phyloP scores from a whole-genome alignment of 2,113 vertebrate genomes.

The Dendropsophus ebraccatus region DNA sequence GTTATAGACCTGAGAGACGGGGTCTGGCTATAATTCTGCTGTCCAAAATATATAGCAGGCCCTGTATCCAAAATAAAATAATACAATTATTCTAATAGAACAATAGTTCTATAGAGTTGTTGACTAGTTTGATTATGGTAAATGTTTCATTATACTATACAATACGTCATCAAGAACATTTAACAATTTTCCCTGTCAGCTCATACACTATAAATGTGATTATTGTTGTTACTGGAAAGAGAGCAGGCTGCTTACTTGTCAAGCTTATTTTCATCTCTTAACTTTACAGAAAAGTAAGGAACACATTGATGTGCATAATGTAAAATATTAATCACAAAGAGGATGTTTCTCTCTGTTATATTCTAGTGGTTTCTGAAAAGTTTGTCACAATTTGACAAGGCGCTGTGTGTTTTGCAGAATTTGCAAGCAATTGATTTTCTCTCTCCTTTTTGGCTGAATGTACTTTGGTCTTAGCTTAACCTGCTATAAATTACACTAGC shows the following conservation, averaged over 20 bases:
- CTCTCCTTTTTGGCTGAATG: constrained; percentile 58
- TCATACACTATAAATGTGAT: constrained; percentile 12
- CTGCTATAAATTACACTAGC: constrained; percentile 67
- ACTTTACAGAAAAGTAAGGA: constrained; percentile 8
- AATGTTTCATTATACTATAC: background rate
- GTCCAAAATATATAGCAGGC: too few relatives aligned
- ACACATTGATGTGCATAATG: constrained; percentile 25
- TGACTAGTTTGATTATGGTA: background rate
- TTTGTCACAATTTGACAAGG: constrained; percentile 35
- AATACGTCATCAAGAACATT: background rate
- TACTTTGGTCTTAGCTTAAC: constrained; percentile 57
- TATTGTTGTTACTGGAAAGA: constrained; percentile 15
- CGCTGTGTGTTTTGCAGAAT: constrained; percentile 52
- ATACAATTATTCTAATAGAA: too few relatives aligned
- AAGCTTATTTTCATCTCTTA: background rate
- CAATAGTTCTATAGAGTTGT: background rate
- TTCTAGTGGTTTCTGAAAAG: constrained; percentile 42
- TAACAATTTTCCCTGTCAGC: background rate
- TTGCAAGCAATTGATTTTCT: constrained; percentile 64
- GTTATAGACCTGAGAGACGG: too few relatives aligned
- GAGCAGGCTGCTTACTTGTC: background rate
- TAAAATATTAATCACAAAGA: constrained; percentile 30
- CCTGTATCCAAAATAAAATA: too few relatives aligned
- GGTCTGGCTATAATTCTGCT: too few relatives aligned
- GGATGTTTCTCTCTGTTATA: background rate